phyloP scores from a whole-genome alignment of 2,888 invertebrate species.

The Caradrina clavipalpis region DNA sequence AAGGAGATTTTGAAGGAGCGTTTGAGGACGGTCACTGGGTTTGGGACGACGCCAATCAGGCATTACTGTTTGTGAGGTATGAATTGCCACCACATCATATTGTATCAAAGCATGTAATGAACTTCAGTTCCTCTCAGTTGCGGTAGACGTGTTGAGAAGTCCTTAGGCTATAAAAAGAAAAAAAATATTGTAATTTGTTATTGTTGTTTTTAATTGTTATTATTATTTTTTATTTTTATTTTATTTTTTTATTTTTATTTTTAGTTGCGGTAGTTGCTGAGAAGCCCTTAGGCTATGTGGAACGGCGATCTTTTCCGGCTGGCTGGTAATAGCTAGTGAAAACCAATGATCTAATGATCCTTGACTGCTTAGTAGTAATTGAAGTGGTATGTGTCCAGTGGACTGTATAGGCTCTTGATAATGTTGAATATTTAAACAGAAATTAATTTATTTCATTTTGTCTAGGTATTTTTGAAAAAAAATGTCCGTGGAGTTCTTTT shows the following conservation, averaged over 20 bases:
- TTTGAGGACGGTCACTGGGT: slow-evolving; percentile 89
- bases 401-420: neutral
- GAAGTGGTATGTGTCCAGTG: neutral
- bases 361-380: too few relatives aligned
- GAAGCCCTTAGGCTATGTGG: neutral
- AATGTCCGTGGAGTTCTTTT: too few relatives aligned
- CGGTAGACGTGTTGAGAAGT: neutral
- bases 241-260: too few relatives aligned
- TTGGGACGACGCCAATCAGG: slow-evolving; percentile 82
- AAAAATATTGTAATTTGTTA: too few relatives aligned
- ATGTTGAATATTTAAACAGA: neutral
- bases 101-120: neutral
- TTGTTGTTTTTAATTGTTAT: too few relatives aligned
- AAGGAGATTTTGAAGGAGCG: slow-evolving; percentile 79
- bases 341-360: neutral
- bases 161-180: neutral
- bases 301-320: neutral
- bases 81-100: neutral
- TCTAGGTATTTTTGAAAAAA: too few relatives aligned
- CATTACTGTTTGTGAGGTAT: slow-evolving; percentile 81
- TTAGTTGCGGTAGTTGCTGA: neutral
- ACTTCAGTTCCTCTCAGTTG: neutral
- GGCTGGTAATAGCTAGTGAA: neutral
- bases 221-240: too few relatives aligned
- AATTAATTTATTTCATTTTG: neutral